Evolutionary conservation across 2,113 vertebrate species (phyloP), one percentile per base, ranked within the genome.

Genomic region (Varanus salvator): DNA sequence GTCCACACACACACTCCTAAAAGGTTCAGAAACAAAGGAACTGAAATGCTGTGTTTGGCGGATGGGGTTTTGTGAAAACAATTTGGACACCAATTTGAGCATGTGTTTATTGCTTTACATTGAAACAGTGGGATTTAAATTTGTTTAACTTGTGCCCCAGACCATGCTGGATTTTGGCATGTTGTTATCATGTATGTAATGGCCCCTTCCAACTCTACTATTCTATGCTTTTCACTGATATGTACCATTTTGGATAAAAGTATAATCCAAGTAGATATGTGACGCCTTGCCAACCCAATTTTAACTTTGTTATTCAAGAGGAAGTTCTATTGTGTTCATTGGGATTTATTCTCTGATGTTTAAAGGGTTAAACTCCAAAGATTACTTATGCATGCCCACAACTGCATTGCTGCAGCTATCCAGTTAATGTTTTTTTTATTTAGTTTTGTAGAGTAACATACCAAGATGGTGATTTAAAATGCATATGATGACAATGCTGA

Each of bases 131-230:
- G 80, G 60, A 57, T 31, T 44, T 64, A 52, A 34, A 91, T 60
- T 23, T 81, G 1, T 2, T 68, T 0, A 50, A 72, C 8, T 72
- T 75, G 74, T 75, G 9, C 75, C 9, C 38, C 44, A 78, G 44
- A 76, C 23, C 6, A 48, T 84, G 81, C 77, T 86, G 80, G 31
- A 50, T 8, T 0, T 0, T 0, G 15, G 11, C 76, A 0, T 77
- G 52, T 92, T 89, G 14, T 85, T 89, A 29, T 83, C 57, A 11
- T 31, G 69, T 38, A 71, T 90, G 27, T 54, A 86, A 90, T 87
- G 6, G 7, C 38, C 38, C 38, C 38, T 44, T 44, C 38, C 38
- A 44, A 44, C 38, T 44, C 38, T 44, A 44, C 38, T 44, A 44
- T 44, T 44, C 38, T 44, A 44, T 44, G 38, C 38, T 44, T 44